A percentile compares a stretch with the other conserved stretches of the same genome.
Evolutionary conservation across 2,888 invertebrate genomes (phyloP).

Genomic region (Cactoblastis cactorum): DNA sequence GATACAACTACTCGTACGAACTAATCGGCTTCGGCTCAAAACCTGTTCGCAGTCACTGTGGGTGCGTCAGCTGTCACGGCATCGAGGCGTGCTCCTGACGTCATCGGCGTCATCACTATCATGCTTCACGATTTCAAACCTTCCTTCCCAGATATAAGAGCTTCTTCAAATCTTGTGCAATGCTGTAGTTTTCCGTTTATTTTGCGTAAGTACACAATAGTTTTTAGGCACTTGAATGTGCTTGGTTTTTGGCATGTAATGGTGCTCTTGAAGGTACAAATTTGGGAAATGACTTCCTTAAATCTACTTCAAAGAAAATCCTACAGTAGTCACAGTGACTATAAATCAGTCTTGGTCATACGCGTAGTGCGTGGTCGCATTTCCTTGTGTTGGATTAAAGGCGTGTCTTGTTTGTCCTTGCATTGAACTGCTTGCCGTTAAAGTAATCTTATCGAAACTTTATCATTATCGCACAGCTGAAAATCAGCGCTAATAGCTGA

Average conservation of each 20-base stretch:
- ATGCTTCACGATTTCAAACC: slow-evolving; percentile 28
- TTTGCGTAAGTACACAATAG: slow-evolving; percentile 38
- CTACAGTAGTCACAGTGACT: background rate
- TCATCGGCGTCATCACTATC: slow-evolving; percentile 55
- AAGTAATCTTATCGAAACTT: background rate
- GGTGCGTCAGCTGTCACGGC: slow-evolving; percentile 62
- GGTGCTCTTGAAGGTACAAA: slow-evolving; percentile 14
- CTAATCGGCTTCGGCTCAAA: slow-evolving; percentile 15
- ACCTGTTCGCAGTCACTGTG: slow-evolving; percentile 30
- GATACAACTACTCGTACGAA: background rate
- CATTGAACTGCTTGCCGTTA: slow-evolving; percentile 1
- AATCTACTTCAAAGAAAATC: background rate
- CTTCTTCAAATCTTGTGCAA: slow-evolving; percentile 23
- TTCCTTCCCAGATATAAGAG: slow-evolving; percentile 25
- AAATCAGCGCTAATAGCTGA: too few relatives aligned
- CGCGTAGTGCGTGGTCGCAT: background rate
- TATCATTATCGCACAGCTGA: background rate
- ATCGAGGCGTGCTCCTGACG: slow-evolving; percentile 54
- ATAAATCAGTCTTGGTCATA: background rate
- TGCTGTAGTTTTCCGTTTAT: slow-evolving; percentile 57
- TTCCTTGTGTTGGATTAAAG: background rate
- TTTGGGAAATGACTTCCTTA: background rate
- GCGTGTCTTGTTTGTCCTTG: background rate
- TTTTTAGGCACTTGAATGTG: slow-evolving; percentile 10
- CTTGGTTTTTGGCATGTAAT: slow-evolving; percentile 13